These are phyloP conservation scores for Aleiodes alternator DNA, from an alignment of 2,888 invertebrate species.

Conservation along the genomic window DNA sequence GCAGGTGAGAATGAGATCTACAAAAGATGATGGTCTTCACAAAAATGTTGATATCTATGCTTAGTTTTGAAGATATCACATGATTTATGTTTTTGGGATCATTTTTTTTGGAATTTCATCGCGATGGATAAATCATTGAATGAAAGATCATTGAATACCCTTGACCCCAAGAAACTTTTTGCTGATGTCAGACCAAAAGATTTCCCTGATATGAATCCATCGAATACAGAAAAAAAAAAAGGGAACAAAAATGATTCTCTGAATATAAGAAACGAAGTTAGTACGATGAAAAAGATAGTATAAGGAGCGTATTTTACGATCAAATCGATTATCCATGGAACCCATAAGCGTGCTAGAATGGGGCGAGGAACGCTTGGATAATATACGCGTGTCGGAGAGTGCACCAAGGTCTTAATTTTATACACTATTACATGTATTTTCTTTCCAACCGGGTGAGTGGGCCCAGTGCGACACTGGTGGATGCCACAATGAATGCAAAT, in stretches of 20 bases:
- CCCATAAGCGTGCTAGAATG: slow-evolving; percentile 24
- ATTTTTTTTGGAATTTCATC: background rate
- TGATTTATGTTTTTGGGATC: no score
- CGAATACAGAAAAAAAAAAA: background rate
- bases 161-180: no score
- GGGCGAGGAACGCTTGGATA: slow-evolving; percentile 57
- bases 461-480: slow-evolving; percentile 51
- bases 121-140: no score
- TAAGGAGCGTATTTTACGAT: slow-evolving; percentile 67
- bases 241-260: background rate
- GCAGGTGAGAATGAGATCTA: no score
- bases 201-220: background rate
- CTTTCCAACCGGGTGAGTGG: slow-evolving; percentile 45
- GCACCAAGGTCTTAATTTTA: slow-evolving; percentile 61
- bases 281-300: slow-evolving; percentile 50
- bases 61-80: no score
- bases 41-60: no score
- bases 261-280: slow-evolving; percentile 47
- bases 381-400: slow-evolving; percentile 63
- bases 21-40: no score
- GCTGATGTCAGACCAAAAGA: background rate
- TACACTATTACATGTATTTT: slow-evolving; percentile 36
- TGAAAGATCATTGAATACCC: no score
- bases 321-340: slow-evolving; percentile 68
- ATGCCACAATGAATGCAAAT: no score